These are phyloP conservation scores for Sebastes trivittatus DNA, from an alignment of 2,797 vertebrate species.

Conservation along the genomic window DNA sequence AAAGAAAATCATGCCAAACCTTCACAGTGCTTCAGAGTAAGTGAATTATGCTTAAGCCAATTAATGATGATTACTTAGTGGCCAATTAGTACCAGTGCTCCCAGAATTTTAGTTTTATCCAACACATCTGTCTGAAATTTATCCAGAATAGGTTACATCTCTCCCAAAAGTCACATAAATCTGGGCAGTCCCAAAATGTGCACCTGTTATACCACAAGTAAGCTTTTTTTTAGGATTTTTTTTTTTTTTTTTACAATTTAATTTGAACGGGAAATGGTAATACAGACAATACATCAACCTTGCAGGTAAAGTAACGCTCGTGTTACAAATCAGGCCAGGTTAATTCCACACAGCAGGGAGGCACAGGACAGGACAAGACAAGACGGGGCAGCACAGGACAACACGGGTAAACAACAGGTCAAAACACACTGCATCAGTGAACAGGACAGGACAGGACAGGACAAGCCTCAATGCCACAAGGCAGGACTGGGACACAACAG, in stretches of 20 bases:
- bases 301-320: not conserved
- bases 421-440: not conserved
- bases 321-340: slow-evolving; percentile 7
- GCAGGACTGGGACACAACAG: slow-evolving; percentile 27
- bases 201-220: not conserved
- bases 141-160: not conserved
- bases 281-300: not conserved
- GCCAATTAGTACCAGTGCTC: not conserved
- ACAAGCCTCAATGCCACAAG: slow-evolving; percentile 14
- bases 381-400: not conserved
- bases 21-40: not conserved
- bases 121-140: not conserved
- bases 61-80: not conserved
- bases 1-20: not conserved
- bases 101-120: not conserved
- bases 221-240: too few species aligned
- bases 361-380: not conserved
- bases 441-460: not conserved
- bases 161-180: not conserved
- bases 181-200: not conserved
- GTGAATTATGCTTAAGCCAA: not conserved
- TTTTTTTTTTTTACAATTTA: not conserved
- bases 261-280: not conserved
- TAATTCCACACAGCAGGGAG: not conserved
- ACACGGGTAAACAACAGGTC: slow-evolving; percentile 27